Conservation (phyloP, 2,113 vertebrate species). For the Phylloscopus trochiloides region DNA sequence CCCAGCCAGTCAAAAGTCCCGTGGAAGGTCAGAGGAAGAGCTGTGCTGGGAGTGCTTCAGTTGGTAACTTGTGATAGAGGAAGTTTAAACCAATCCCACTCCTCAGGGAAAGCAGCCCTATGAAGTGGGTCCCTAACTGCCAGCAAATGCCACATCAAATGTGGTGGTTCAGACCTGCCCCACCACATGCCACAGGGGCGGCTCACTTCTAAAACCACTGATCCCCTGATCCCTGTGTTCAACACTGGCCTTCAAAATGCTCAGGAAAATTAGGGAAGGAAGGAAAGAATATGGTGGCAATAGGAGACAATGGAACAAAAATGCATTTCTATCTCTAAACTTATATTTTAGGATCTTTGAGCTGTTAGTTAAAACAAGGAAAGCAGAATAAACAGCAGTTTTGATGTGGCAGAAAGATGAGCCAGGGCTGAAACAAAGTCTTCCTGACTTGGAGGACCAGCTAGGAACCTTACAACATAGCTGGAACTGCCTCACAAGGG, state of each 20-base stretch:
- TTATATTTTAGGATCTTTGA: conserved; percentile 46
- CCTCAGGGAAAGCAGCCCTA: not conserved
- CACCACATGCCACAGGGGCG: not conserved
- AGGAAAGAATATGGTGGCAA: not conserved
- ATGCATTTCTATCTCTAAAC: conserved; percentile 16
- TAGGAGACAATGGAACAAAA: not conserved
- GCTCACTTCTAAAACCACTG: not conserved
- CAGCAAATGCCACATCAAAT: not conserved
- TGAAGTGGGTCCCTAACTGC: not conserved
- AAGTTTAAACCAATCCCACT: not conserved
- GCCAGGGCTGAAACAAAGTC: not conserved
- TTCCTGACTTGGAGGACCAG: not conserved
- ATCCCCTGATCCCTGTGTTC: not conserved
- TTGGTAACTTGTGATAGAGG: not conserved
- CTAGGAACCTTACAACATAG: not conserved
- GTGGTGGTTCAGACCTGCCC: not conserved
- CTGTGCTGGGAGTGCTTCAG: not conserved
- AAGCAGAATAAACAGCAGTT: not conserved
- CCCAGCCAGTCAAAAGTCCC: conserved; percentile 37
- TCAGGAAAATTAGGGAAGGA: not conserved
- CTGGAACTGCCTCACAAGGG: not conserved
- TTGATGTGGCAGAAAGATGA: not conserved
- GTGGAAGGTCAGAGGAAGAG: not conserved
- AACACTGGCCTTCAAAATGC: not conserved
- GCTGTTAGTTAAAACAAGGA: conserved; percentile 55